phyloP scores from a whole-genome alignment of 2,113 vertebrate species.

The Dunckerocampus dactyliophorus region DNA sequence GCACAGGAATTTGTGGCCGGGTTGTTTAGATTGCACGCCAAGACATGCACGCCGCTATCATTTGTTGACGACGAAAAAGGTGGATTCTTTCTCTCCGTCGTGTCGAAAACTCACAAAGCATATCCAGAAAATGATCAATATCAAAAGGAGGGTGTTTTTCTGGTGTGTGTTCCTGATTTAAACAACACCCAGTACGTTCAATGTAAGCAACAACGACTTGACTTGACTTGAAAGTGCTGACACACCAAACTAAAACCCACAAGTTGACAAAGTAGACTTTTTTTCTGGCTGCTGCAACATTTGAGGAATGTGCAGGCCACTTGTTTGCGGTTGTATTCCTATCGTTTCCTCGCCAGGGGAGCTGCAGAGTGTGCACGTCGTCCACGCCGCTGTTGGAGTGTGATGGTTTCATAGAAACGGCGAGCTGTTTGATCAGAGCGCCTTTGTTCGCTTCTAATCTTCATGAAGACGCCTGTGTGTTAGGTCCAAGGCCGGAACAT shows the following conservation, averaged over 20 bases:
- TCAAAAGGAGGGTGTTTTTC: not conserved
- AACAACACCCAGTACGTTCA: not conserved
- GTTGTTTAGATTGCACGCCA: conserved; percentile 54
- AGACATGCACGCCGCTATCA: conserved; percentile 46
- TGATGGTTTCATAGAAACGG: conserved; percentile 8
- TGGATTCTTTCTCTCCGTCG: conserved; percentile 3
- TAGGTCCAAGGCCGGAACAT: conserved; percentile 48
- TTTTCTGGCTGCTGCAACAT: not conserved
- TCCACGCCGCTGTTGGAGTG: not conserved
- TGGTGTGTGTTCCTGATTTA: conserved; percentile 3
- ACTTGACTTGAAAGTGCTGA: not conserved
- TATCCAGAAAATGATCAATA: not conserved
- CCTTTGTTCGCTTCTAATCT: conserved; percentile 53
- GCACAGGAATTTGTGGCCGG: conserved; percentile 45
- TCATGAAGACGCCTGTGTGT: conserved; percentile 57
- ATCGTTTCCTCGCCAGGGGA: not conserved
- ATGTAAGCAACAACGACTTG: not conserved
- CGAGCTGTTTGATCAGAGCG: conserved; percentile 38
- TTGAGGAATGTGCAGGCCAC: not conserved
- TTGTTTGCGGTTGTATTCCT: not conserved
- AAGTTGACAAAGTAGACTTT: too few species aligned
- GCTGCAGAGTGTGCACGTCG: not conserved
- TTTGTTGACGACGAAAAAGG: conserved; percentile 19
- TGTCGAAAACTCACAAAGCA: conserved; percentile 11
- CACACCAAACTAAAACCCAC: too few species aligned